Conservation (phyloP, 2,113 vertebrate species). For the Ceyx melanurus region DNA sequence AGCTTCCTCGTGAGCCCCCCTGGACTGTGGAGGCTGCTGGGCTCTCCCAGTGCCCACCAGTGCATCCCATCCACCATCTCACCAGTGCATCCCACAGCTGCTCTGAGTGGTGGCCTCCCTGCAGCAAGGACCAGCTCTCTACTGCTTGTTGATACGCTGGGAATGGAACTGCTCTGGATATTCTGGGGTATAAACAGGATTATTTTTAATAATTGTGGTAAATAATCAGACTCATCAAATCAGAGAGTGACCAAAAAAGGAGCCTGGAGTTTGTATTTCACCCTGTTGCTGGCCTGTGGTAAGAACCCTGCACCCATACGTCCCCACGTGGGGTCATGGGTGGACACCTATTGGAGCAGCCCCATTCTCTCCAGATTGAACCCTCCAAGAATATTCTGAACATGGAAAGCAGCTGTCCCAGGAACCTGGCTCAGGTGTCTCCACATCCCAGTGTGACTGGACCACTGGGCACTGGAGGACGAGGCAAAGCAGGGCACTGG, state of each 20-base stretch:
- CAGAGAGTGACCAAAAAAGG: neutral
- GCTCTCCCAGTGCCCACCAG: fast-evolving
- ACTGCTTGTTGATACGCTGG: neutral
- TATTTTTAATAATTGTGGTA: neutral
- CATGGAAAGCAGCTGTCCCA: neutral
- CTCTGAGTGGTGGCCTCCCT: neutral
- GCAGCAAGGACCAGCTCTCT: neutral
- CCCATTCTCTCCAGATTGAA: neutral
- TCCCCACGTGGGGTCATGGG: fast-evolving
- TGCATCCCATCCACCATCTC: fast-evolving
- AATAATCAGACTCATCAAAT: neutral
- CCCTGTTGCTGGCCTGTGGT: neutral
- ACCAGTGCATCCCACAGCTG: fast-evolving
- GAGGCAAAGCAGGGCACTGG: neutral
- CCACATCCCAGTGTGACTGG: fast-evolving
- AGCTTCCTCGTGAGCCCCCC: fast-evolving
- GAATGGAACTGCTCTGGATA: fast-evolving
- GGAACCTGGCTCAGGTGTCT: fast-evolving
- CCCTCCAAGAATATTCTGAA: neutral
- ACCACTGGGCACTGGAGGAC: fast-evolving
- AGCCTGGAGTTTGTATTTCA: neutral
- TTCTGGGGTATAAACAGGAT: neutral
- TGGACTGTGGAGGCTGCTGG: neutral
- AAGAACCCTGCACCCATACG: neutral
- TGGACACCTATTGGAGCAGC: neutral